phyloP scores from a whole-genome alignment of 2,797 vertebrate genomes.

The Cirrhinus molitorella region DNA sequence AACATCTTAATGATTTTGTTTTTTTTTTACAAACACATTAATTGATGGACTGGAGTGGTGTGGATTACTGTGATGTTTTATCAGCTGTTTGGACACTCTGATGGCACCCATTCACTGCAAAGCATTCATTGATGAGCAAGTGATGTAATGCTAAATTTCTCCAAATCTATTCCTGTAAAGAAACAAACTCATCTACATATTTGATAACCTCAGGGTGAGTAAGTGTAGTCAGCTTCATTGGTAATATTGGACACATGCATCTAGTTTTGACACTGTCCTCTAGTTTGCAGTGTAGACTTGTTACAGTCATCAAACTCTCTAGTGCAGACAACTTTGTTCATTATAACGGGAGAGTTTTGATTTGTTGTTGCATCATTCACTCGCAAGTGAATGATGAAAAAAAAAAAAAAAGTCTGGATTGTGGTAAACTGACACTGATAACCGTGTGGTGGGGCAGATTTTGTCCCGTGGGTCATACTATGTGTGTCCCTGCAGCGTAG shows the following conservation, averaged over 20 bases:
- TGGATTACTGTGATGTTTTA: too few species aligned
- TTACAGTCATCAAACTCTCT: background rate
- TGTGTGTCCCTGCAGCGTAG: background rate
- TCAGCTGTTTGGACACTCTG: background rate
- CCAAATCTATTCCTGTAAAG: background rate
- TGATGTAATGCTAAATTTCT: background rate
- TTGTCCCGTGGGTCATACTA: background rate
- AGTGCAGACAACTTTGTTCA: background rate
- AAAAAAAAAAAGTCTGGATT: background rate
- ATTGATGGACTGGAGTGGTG: too few species aligned
- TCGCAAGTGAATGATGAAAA: background rate
- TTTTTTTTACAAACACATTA: too few species aligned
- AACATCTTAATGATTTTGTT: too few species aligned
- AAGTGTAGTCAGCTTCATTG: background rate
- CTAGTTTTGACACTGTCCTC: background rate
- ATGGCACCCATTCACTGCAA: background rate
- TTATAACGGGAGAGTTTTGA: background rate
- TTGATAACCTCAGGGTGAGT: background rate
- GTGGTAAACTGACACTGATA: slow-evolving; percentile 7
- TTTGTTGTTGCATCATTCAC: background rate
- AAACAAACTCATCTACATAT: background rate
- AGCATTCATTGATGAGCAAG: background rate
- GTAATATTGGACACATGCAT: too few species aligned
- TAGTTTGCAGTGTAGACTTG: background rate
- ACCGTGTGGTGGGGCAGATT: background rate